Evolutionary conservation across 2,113 vertebrate genomes (phyloP), one percentile per base, ranked within the genome.

Genomic region (Elanus axillaris): DNA sequence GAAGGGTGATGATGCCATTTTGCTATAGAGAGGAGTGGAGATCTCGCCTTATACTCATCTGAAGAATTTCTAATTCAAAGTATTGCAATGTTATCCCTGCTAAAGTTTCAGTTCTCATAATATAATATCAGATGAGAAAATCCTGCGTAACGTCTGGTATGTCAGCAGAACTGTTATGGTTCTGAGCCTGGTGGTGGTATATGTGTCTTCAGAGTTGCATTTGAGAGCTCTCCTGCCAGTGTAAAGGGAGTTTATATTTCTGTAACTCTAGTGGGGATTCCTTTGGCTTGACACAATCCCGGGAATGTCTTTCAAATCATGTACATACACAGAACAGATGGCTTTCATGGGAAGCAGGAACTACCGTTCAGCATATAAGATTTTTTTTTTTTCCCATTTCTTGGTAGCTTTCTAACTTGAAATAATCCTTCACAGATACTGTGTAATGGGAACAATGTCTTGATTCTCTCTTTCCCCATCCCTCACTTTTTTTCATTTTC

Each of bases 281-380:
- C 89, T 97, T 97, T 96, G 95, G 93, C 95, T 97, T 97, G 94
- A 95, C 95, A 96, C 92, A 94, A 95, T 94, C 81, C 93, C 26
- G 72, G 88, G 96, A 97, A 96, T 97, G 93, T 91, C 95, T 94
- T 97, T 97, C 90, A 96, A 96, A 96, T 76, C 72, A 47, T 92
- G 91, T 67, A 36, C 91, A 68, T 88, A 78, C 73, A 86, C 40
- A 74, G 80, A 96, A 91, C 90, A 96, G 92, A 95, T 95, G 96
- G 94, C 66, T 96, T 97, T 94, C 95, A 92, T 96, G 94, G 96
- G 94, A 97, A 96, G 95, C 89, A 96, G 91, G 94, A 96, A 93
- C 94, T 93, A 91, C 95, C 1, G 36, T 90, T 91, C 71, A 90
- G 69, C 36, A 22, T 93, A 38, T 84, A 50, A 66, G 55, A 19